phyloP scores from a whole-genome alignment of 2,113 vertebrate genomes.

The Alexandromys fortis region DNA sequence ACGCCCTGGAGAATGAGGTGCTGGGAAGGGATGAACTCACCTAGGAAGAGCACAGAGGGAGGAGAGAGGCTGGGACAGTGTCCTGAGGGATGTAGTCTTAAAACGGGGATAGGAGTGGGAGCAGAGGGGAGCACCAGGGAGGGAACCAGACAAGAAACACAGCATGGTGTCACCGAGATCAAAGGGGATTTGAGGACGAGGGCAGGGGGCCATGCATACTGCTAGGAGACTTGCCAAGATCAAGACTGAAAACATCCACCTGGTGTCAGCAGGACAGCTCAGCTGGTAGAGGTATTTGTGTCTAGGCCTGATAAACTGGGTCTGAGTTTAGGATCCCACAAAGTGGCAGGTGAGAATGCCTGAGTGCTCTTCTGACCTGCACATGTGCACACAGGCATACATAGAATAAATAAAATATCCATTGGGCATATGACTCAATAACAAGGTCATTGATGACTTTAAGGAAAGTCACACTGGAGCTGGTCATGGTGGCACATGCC shows the following conservation, averaged over 20 bases:
- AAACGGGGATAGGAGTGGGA: background rate
- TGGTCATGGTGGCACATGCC: no score
- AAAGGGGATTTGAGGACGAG: background rate
- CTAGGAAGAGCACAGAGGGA: background rate
- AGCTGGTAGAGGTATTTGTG: background rate
- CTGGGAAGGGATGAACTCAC: background rate
- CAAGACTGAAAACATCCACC: background rate
- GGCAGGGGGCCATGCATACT: background rate
- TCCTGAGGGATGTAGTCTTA: background rate
- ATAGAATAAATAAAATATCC: background rate
- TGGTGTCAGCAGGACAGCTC: background rate
- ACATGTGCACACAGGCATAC: background rate
- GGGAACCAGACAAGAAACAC: background rate
- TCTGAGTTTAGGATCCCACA: background rate
- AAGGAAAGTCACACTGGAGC: background rate
- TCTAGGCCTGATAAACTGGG: background rate
- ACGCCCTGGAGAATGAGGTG: background rate
- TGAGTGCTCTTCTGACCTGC: background rate
- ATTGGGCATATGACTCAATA: background rate
- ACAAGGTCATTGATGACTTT: background rate
- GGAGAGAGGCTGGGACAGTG: background rate
- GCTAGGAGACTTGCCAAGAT: background rate
- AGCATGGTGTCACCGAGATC: background rate
- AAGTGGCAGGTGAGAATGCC: background rate
- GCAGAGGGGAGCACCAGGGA: no score